These are phyloP conservation scores for Acronicta psi DNA, from an alignment of 2,888 invertebrate genomes.

Conservation along the genomic window DNA sequence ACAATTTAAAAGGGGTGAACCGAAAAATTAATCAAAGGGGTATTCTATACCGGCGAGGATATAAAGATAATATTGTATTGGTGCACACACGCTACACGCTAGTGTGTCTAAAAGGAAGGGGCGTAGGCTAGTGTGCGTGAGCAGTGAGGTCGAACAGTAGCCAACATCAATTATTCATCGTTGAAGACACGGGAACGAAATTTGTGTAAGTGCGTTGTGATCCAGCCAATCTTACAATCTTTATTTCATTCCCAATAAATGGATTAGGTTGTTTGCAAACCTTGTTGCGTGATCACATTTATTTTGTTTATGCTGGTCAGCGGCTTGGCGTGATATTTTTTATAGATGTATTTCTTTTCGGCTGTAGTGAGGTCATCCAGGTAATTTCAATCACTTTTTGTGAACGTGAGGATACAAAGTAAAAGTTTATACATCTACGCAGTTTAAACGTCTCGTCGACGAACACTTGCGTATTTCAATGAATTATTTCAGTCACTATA, in stretches of 20 bases:
- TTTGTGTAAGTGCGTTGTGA: conserved; percentile 88
- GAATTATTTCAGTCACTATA: neutral
- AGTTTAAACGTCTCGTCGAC: neutral
- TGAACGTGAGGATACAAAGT: too few species aligned
- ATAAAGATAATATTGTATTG: conserved; percentile 57
- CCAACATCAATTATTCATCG: conserved; percentile 85
- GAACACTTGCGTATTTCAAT: neutral
- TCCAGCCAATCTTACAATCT: conserved; percentile 85
- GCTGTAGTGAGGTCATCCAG: neutral
- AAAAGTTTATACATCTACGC: neutral
- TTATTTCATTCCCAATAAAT: conserved; percentile 86
- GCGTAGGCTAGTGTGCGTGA: conserved; percentile 53
- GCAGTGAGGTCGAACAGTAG: conserved; percentile 69
- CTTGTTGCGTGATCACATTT: conserved; percentile 67
- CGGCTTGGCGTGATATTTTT: conserved; percentile 14
- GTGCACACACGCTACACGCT: conserved; percentile 37
- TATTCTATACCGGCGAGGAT: conserved; percentile 38
- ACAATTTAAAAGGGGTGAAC: conserved; percentile 43
- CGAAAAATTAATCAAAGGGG: conserved; percentile 55
- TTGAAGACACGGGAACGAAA: conserved; percentile 85
- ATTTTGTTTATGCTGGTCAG: conserved; percentile 36
- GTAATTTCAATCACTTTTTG: too few species aligned
- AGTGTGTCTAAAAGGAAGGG: conserved; percentile 48
- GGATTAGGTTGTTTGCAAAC: conserved; percentile 82
- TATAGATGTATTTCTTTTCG: conserved; percentile 3